These are phyloP conservation scores for Oreohelix idahoensis DNA, from an alignment of 1,140 invertebrate species.

Conservation along the genomic window DNA sequence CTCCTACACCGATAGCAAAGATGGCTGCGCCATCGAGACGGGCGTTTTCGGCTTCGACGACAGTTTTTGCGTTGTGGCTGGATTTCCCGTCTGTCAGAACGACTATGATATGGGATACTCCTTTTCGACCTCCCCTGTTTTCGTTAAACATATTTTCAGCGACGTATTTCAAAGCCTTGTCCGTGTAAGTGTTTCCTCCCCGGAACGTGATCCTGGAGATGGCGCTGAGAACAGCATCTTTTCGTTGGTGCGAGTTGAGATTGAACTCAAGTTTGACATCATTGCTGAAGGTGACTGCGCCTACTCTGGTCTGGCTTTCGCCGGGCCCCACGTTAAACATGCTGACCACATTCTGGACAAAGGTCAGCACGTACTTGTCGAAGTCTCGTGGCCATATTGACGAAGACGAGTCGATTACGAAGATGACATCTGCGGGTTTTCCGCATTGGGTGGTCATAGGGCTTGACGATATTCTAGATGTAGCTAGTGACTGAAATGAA, in stretches of 20 bases:
- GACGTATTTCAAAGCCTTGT: slow-evolving; percentile 48
- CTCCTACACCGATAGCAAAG: slow-evolving; percentile 58
- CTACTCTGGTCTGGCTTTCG: slow-evolving; percentile 46
- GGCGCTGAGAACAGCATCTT: neutral
- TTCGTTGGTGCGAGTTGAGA: slow-evolving; percentile 33
- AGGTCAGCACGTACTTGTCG: slow-evolving; percentile 49
- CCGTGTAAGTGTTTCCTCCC: slow-evolving; percentile 55
- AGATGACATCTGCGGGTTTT: slow-evolving; percentile 57
- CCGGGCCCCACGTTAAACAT: slow-evolving; percentile 48
- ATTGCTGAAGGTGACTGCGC: slow-evolving; percentile 50
- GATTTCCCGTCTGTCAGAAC: slow-evolving; percentile 63
- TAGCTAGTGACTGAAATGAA: neutral
- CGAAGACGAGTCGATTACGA: slow-evolving; percentile 59
- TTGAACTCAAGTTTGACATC: slow-evolving; percentile 46
- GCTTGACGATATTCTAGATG: neutral
- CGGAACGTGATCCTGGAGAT: slow-evolving; percentile 29
- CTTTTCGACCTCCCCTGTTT: slow-evolving; percentile 46
- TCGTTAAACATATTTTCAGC: slow-evolving; percentile 44
- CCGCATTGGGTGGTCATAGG: slow-evolving; percentile 23
- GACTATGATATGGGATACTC: slow-evolving; percentile 49
- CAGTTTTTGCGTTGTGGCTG: slow-evolving; percentile 32
- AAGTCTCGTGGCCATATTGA: slow-evolving; percentile 61
- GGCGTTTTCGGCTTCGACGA: neutral
- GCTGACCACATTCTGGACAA: slow-evolving; percentile 52
- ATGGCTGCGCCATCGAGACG: slow-evolving; percentile 26